phyloP scores from a whole-genome alignment of 2,113 vertebrate species.

The Nannospalax galili region DNA sequence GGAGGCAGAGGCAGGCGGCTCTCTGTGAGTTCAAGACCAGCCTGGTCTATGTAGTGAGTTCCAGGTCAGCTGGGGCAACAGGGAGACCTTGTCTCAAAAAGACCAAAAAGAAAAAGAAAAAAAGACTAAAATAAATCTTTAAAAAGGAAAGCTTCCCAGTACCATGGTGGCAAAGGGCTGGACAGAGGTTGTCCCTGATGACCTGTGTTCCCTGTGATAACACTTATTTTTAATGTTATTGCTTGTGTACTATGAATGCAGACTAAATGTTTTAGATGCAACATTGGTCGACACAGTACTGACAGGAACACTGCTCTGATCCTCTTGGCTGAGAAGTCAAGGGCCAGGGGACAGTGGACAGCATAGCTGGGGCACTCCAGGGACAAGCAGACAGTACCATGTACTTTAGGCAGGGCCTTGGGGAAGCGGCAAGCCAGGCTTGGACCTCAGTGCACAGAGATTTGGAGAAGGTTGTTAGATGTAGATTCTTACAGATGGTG shows the following conservation, averaged over 20 bases:
- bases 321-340: background rate
- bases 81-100: too few species aligned
- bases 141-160: too few species aligned
- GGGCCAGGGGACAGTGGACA: background rate
- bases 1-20: too few species aligned
- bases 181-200: background rate
- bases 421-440: background rate
- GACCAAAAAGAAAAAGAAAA: too few species aligned
- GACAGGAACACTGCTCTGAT: background rate
- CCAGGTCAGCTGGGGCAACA: too few species aligned
- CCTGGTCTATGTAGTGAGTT: too few species aligned
- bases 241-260: background rate
- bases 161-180: background rate
- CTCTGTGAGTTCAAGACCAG: too few species aligned
- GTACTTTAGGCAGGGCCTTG: background rate
- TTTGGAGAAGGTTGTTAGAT: background rate
- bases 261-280: background rate
- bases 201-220: background rate
- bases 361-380: background rate
- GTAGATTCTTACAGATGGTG: slow-evolving; percentile 5
- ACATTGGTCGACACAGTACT: background rate
- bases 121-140: too few species aligned
- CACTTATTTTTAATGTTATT: background rate
- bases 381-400: background rate
- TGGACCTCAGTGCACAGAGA: background rate